These are phyloP conservation scores for Cervus canadensis DNA, from an alignment of 2,113 vertebrate genomes.

Conservation along the genomic window DNA sequence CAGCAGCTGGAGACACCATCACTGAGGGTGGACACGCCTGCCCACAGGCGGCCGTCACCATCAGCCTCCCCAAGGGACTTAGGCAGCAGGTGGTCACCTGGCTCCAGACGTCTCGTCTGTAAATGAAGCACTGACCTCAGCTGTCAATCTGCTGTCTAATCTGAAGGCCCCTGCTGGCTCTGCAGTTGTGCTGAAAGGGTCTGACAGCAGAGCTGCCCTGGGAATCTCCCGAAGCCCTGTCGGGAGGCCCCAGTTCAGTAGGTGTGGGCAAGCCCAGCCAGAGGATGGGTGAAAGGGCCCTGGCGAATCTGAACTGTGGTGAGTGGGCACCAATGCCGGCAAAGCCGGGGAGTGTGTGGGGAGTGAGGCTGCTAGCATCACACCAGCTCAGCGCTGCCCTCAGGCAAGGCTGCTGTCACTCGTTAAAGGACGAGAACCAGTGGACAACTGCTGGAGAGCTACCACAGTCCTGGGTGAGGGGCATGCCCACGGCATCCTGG, in stretches of 20 bases:
- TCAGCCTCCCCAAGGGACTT: not conserved
- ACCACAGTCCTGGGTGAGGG: accelerated
- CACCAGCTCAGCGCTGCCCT: not conserved
- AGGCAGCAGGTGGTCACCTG: too few relatives aligned
- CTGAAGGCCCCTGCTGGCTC: not conserved
- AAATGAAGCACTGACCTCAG: not conserved
- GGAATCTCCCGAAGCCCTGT: not conserved
- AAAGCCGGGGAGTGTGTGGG: accelerated
- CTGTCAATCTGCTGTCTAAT: not conserved
- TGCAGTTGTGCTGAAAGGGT: not conserved
- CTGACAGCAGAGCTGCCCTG: not conserved
- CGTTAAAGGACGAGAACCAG: not conserved
- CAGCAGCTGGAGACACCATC: constrained; percentile 81
- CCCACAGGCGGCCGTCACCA: not conserved
- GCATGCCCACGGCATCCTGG: accelerated
- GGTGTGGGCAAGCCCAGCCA: not conserved
- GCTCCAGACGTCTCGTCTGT: not conserved
- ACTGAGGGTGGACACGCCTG: not conserved
- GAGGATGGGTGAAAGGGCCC: not conserved
- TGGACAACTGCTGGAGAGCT: accelerated
- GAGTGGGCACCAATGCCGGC: not conserved
- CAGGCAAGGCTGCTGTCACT: not conserved
- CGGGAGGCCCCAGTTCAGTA: not conserved
- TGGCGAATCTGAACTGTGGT: not conserved
- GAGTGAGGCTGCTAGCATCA: not conserved